Conservation (phyloP, 1,140 invertebrate species). For the Trachymyrmex cornetzi region DNA sequence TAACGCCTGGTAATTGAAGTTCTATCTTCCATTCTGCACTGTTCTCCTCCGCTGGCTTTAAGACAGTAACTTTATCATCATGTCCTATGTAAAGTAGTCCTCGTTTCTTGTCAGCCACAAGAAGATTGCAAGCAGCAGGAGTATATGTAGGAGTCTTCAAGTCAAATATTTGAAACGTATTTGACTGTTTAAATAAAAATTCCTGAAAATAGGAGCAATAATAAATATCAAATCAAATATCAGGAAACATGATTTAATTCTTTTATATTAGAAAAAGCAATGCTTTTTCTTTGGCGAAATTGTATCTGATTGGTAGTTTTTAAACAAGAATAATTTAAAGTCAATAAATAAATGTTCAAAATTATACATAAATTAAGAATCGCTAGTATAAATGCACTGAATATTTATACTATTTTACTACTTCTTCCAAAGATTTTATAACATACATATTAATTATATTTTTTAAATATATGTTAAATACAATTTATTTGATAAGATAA, state of each 20-base stretch:
- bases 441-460: not conserved
- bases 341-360: not conserved
- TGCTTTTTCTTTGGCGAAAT: not conserved
- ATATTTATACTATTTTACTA: not conserved
- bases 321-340: not conserved
- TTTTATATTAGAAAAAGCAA: not conserved
- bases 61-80: slow-evolving; percentile 80
- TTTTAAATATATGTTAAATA: not conserved
- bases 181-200: slow-evolving; percentile 82
- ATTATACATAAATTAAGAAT: slow-evolving; percentile 1
- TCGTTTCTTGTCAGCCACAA: slow-evolving; percentile 80
- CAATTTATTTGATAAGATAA: not conserved
- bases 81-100: slow-evolving; percentile 83
- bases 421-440: not conserved
- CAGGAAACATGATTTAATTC: slow-evolving; percentile 7
- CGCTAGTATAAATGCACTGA: not conserved
- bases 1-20: slow-evolving; percentile 74
- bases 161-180: slow-evolving; percentile 78
- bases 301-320: not conserved
- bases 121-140: slow-evolving; percentile 77
- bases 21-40: slow-evolving; percentile 80
- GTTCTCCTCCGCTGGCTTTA: slow-evolving; percentile 74
- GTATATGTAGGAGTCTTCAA: slow-evolving; percentile 69
- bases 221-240: not conserved
- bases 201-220: slow-evolving; percentile 77